Evolutionary conservation across 2,113 vertebrate genomes (phyloP), one percentile per base, ranked within the genome.

Genomic region (Cygnus atratus): DNA sequence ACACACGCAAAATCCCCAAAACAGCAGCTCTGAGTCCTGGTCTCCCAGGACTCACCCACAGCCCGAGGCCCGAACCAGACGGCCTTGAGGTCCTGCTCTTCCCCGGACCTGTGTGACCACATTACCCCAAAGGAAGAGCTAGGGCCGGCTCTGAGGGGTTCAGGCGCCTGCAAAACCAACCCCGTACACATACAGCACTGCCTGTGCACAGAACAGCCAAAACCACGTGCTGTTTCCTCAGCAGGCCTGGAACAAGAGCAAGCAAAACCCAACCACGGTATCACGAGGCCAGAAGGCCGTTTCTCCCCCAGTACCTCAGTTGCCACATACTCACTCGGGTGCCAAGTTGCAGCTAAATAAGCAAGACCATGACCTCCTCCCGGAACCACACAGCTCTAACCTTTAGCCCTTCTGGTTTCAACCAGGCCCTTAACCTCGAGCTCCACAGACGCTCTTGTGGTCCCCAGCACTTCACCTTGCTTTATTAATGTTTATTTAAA

Each of bases 1-100:
- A 7, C 5, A 6, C 3, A 35, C 21, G 25, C 24, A 65, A 44
- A 17, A 0, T 6, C 13, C 8, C 1, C 33, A 33, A 58, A 65
- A 68, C 24, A 39, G 4, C 28, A 70, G 41, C 39, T 57, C 48
- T 33, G 20, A 76, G 28, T 25, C 39, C 63, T 7, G 4, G 4
- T 31, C 9, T 8, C 1, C 43, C 15, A 70, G 67, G 29, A 21
- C 6, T 13, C n/a, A 20, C 66, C 46, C 4, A 3, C 22, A 78
- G 15, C 25, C 79, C 4, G 6, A 33, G 25, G 22, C n/a, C n/a
- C 52, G 33, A 29, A 48, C 1, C 81, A 20, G n/a, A 11, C 2
- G 22, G 4, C 43, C 28, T 37, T 13, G 29, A 11, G 46, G 46
- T 15, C 39, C 54, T 46, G 37, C 33, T 82, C 31, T 59, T 41